These are phyloP conservation scores for Sminthurinus signatus DNA, from an alignment of 1,140 invertebrate genomes.

Conservation along the genomic window DNA sequence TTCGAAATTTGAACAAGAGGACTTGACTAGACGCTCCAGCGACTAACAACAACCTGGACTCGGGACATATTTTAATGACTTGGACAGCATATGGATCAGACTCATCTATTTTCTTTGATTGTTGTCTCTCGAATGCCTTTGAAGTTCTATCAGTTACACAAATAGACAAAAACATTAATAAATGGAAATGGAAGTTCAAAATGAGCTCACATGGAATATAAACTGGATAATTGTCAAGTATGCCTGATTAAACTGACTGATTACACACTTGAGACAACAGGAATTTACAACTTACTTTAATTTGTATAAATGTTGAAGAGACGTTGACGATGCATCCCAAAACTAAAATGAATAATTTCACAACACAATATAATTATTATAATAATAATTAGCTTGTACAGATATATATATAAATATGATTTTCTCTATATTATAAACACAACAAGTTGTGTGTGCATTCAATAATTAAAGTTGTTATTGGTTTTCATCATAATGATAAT, in stretches of 20 bases:
- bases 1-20: constrained; percentile 90
- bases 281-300: too few relatives aligned
- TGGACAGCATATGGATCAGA: constrained; percentile 86
- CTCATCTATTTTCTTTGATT: constrained; percentile 56
- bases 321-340: constrained; percentile 93
- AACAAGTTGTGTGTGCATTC: too few relatives aligned
- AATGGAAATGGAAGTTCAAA: too few relatives aligned
- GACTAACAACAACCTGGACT: constrained; percentile 80
- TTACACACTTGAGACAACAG: too few relatives aligned
- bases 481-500: too few relatives aligned
- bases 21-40: constrained; percentile 88
- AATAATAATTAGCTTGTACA: constrained; percentile 7
- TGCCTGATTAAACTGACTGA: too few relatives aligned
- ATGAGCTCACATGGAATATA: too few relatives aligned
- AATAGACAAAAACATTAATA: too few relatives aligned
- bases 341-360: constrained; percentile 94
- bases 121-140: constrained; percentile 72
- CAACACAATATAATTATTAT: constrained; percentile 59
- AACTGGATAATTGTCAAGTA: too few relatives aligned
- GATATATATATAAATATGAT: background rate
- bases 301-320: constrained; percentile 93
- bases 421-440: background rate
- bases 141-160: too few relatives aligned
- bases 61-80: constrained; percentile 82
- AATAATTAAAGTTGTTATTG: too few relatives aligned